Conservation (phyloP, 1,140 invertebrate species). For the Oncopeltus fasciatus region DNA sequence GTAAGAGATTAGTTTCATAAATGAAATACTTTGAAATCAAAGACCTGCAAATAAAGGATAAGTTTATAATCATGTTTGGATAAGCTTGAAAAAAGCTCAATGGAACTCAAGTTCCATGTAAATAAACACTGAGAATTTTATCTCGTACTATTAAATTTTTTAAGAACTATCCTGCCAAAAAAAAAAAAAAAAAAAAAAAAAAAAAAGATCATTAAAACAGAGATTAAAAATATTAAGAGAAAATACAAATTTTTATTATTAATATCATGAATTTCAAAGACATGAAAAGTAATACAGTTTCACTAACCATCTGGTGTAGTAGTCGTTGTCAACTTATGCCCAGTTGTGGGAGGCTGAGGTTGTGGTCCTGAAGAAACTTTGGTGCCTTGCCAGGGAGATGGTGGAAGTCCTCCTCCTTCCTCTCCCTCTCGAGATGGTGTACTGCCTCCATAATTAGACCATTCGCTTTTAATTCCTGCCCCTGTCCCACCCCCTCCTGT, state of each 20-base stretch:
- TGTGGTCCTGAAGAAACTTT: neutral
- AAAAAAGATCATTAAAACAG: neutral
- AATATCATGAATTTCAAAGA: neutral
- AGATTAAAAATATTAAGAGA: neutral
- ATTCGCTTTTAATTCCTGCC: slow-evolving; percentile 22
- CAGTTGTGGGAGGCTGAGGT: slow-evolving; percentile 23
- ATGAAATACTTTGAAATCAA: too few relatives aligned
- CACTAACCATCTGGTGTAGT: slow-evolving; percentile 44
- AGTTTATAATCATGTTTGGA: too few relatives aligned
- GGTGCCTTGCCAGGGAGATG: neutral
- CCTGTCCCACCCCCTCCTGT: slow-evolving; percentile 25
- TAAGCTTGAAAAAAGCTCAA: too few relatives aligned
- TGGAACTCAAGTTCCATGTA: too few relatives aligned
- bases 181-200: neutral
- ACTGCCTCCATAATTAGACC: slow-evolving; percentile 24
- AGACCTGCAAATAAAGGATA: too few relatives aligned
- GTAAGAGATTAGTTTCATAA: too few relatives aligned
- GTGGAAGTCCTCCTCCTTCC: neutral
- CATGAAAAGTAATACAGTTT: too few relatives aligned
- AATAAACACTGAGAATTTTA: too few relatives aligned
- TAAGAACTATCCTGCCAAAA: too few relatives aligned
- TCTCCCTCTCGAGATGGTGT: neutral
- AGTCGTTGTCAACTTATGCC: slow-evolving; percentile 38
- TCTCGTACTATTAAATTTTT: too few relatives aligned
- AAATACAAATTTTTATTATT: neutral